Percentiles rank a stretch among this genome's conserved stretches.
These are phyloP conservation scores for Hemicordylus capensis DNA, from an alignment of 2,113 vertebrate species.

Conservation along the genomic window DNA sequence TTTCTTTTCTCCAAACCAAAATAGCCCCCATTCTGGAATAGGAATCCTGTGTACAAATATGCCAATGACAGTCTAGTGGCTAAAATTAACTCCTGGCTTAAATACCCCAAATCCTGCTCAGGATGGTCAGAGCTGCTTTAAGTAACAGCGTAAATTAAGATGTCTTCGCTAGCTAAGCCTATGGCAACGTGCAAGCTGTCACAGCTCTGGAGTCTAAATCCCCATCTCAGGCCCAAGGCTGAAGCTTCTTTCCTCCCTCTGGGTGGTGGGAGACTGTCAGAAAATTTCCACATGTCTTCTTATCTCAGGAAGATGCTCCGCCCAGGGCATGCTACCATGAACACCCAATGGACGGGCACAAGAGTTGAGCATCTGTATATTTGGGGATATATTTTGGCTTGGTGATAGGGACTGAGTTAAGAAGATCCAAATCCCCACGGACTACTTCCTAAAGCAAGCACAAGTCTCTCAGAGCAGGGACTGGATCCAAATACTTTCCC, in stretches of 20 bases:
- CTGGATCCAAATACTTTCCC: background rate
- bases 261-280: background rate
- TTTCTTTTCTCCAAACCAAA: background rate
- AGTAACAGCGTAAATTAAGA: constrained; percentile 57
- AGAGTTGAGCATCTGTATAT: rapidly evolving
- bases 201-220: constrained; percentile 43
- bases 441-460: background rate
- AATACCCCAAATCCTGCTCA: constrained; percentile 64
- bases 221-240: background rate
- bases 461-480: background rate
- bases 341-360: background rate
- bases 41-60: constrained; percentile 28
- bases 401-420: background rate
- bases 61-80: background rate
- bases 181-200: constrained; percentile 8
- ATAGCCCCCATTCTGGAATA: rapidly evolving
- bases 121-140: constrained; percentile 57
- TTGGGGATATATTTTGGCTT: background rate
- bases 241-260: background rate
- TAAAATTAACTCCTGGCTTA: constrained; percentile 20
- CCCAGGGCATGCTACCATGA: rapidly evolving
- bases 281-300: background rate
- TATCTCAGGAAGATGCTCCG: rapidly evolving
- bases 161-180: constrained; percentile 29
- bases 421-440: background rate